Evolutionary conservation across 1,140 invertebrate genomes (phyloP), one percentile per base, ranked within the genome.

Genomic region (Neomicropteryx cornuta): DNA sequence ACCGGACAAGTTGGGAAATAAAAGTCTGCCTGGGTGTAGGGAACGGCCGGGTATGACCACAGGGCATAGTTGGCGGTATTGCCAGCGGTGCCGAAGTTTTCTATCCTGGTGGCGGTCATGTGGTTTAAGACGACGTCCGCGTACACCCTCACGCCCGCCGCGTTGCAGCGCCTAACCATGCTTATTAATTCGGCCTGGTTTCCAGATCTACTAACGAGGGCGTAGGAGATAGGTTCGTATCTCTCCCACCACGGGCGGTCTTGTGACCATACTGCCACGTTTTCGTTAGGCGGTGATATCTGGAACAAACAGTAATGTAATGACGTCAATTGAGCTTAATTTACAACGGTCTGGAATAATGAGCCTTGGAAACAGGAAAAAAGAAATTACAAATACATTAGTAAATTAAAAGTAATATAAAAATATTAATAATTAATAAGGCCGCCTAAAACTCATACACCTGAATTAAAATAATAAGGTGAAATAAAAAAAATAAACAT

Each of bases 161-260:
- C 62, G 49, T 85, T 86, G 48, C 84, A 87, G 27, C 80, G 55
- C 13, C 50, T 50, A 0, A 82, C 76, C 83, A 88, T 89, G 28
- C 79, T 62, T 16, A 57, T 51, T 45, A 90, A 83, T 23, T 77
- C 67, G 1, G 53, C 49, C 49, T 80, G 75, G 38, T 74, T 75
- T 28, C 91, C 91, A 28, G 84, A 88, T 33, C 89, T 69, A 0
- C 83, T 87, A 0, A 48, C 50, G 4, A 90, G 59, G 21, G 77
- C 73, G 58, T 94, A 95, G 8, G 87, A 90, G 36, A 94, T 77
- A 0, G 87, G 86, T 57, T 94, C 90, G 47, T 95, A 95, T 4
- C 88, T 66, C 58, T 92, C 86, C 68, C 76, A 90, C 89, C 74
- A 90, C 39, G 73, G 81, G 5, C 46, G 48, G 46, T 61, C 46